Conservation (phyloP, 1,140 invertebrate species). For the Thalassaphorura encarpata region DNA sequence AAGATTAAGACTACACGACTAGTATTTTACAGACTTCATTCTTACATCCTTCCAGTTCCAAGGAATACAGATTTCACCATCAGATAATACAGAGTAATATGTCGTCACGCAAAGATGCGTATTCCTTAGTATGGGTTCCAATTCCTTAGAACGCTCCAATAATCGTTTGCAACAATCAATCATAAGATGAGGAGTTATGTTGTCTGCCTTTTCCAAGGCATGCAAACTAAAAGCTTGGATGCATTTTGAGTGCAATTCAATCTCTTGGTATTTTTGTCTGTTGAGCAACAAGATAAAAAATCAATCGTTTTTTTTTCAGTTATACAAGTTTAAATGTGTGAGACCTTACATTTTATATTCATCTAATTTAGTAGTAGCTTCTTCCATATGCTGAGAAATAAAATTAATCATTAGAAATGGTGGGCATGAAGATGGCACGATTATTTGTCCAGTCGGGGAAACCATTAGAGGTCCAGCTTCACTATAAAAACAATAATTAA, state of each 20-base stretch:
- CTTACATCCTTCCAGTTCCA: slow-evolving; percentile 67
- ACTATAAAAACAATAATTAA: slow-evolving; percentile 43
- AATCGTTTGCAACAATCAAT: slow-evolving; percentile 67
- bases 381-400: slow-evolving; percentile 61
- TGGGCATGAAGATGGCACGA: slow-evolving; percentile 79
- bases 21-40: too few relatives aligned
- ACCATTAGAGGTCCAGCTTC: slow-evolving; percentile 84
- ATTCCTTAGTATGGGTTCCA: slow-evolving; percentile 40
- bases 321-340: neutral
- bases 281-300: slow-evolving; percentile 35
- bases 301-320: slow-evolving; percentile 26
- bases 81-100: slow-evolving; percentile 81
- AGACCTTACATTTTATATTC: slow-evolving; percentile 61
- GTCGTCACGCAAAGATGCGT: slow-evolving; percentile 68
- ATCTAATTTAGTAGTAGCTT: slow-evolving; percentile 55
- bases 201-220: slow-evolving; percentile 73
- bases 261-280: slow-evolving; percentile 67
- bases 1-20: too few relatives aligned
- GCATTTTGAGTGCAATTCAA: slow-evolving; percentile 54
- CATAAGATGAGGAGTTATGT: slow-evolving; percentile 78
- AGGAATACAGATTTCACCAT: slow-evolving; percentile 82
- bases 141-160: slow-evolving; percentile 44
- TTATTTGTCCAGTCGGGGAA: slow-evolving; percentile 85
- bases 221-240: slow-evolving; percentile 54
- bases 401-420: slow-evolving; percentile 72